phyloP scores from a whole-genome alignment of 2,888 invertebrate species.

The Crepidodera aurea region DNA sequence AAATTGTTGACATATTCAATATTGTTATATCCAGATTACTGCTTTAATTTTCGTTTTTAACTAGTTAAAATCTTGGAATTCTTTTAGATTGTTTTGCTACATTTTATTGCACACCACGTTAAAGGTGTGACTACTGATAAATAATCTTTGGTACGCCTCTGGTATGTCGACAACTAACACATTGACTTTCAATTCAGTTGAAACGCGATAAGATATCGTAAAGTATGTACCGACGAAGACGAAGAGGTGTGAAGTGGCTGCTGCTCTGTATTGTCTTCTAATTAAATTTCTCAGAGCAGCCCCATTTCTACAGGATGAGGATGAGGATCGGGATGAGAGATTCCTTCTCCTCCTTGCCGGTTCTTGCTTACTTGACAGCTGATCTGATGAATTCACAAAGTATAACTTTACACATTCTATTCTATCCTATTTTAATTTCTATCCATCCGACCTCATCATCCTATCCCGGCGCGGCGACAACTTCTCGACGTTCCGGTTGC shows the following conservation, averaged over 20 bases:
- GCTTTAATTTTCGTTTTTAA: no score
- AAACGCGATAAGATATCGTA: conserved; percentile 58
- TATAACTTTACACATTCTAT: conserved; percentile 44
- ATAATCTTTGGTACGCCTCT: no score
- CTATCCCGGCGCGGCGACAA: background rate
- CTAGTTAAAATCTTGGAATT: no score
- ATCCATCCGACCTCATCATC: conserved; percentile 2
- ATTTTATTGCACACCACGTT: no score
- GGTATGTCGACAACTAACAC: conserved; percentile 33
- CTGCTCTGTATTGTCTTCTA: conserved; percentile 56
- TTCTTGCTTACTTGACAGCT: conserved; percentile 54
- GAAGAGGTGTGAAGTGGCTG: conserved; percentile 53
- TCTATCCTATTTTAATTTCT: conserved; percentile 1
- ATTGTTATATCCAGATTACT: no score
- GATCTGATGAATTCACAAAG: conserved; percentile 51
- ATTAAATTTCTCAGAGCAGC: conserved; percentile 60
- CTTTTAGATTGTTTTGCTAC: no score
- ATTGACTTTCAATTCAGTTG: conserved; percentile 45
- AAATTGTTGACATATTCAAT: no score
- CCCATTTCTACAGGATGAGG: conserved; percentile 49
- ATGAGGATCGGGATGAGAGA: conserved; percentile 35
- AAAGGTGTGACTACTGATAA: no score
- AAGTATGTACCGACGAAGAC: conserved; percentile 54
- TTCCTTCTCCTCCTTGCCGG: conserved; percentile 36
- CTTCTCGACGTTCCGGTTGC: no score